Evolutionary conservation across 2,888 invertebrate species (phyloP).

Genomic region (Ennomos quercinarius): DNA sequence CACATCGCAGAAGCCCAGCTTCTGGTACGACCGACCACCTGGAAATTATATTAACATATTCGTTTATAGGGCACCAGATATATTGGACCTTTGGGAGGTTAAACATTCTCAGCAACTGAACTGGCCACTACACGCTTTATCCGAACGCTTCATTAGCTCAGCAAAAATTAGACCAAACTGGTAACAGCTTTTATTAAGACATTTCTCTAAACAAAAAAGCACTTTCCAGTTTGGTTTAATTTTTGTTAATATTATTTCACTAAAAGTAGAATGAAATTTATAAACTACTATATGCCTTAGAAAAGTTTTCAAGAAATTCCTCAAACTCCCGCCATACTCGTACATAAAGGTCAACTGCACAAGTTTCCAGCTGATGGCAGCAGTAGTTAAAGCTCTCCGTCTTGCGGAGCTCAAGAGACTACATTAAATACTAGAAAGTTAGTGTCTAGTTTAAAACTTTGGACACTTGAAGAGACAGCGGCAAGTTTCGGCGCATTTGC

Average conservation of each 20-base stretch:
- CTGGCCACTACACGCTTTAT: too few relatives aligned
- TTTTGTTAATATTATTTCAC: constrained; percentile 1
- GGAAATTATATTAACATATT: constrained; percentile 24
- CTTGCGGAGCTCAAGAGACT: constrained; percentile 8
- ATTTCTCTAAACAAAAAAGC: too few relatives aligned
- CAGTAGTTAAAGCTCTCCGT: constrained; percentile 21
- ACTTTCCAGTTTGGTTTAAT: too few relatives aligned
- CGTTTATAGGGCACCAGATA: too few relatives aligned
- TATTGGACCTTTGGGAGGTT: too few relatives aligned
- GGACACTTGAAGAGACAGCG: constrained; percentile 17
- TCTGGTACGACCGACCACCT: constrained; percentile 94
- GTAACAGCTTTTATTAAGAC: too few relatives aligned
- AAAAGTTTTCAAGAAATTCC: too few relatives aligned
- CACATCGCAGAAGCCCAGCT: constrained; percentile 98
- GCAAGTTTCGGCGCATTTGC: neutral
- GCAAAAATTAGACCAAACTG: too few relatives aligned
- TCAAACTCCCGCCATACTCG: neutral
- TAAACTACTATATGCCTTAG: too few relatives aligned
- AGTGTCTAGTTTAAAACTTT: constrained; percentile 26
- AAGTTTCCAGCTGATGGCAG: constrained; percentile 19
- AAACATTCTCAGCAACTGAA: too few relatives aligned
- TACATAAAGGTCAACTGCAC: constrained; percentile 21
- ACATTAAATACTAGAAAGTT: neutral
- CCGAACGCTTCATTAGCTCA: too few relatives aligned
- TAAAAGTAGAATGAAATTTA: too few relatives aligned